Base-by-base conservation (phyloP, 2,113 vertebrate genomes). In the Pangasianodon gigas region DNA sequence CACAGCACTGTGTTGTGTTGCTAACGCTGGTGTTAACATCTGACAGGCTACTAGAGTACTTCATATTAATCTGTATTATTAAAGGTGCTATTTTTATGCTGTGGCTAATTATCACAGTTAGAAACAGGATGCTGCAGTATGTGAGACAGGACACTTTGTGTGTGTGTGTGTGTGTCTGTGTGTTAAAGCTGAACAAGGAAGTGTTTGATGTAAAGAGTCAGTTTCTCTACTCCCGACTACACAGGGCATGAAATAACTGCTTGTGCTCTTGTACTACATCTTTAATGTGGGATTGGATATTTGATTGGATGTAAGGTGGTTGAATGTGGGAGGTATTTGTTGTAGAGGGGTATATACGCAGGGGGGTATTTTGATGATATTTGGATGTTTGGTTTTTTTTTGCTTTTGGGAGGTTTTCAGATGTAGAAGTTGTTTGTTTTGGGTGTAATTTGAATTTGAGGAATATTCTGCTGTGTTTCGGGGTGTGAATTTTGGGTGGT, bases 31-130 rank as follows among this genome's bases (percentile, higher is more conserved):
- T 2, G 37, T 62, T 84, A 41, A 14, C 82, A 8, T 44, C 2
- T 29, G 82, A 44, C 82, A 44, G 37, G 56, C 82, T 62, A 6
- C 82, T 84, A 29, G 1, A 44, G 24, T 24, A 44, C 24, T 29
- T 62, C 56, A 84, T 84, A 62, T 44, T 84, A 62, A 84, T 46
- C 56, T 84, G 56, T 60, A 6, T 44, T 84, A 62, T 84, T 84
- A 84, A 84, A 84, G 56, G 54, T 84, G 82, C 82, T 84, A 58
- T 84, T 84, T 83, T 60, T 84, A 62, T 37, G n/a, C 82, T 44
- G 21, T 46, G 82, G 82, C 56, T 84, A 46, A 84, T 84, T 84
- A 84, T 84, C 56, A 84, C 82, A 84, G 56, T 62, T 44, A 60
- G 56, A 60, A 84, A 44, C 82, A 41, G 32, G 52, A 51, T 84